Evolutionary conservation across 2,113 vertebrate genomes (phyloP), one percentile per base, ranked within the genome.

Genomic region (Pelodiscus sinensis): DNA sequence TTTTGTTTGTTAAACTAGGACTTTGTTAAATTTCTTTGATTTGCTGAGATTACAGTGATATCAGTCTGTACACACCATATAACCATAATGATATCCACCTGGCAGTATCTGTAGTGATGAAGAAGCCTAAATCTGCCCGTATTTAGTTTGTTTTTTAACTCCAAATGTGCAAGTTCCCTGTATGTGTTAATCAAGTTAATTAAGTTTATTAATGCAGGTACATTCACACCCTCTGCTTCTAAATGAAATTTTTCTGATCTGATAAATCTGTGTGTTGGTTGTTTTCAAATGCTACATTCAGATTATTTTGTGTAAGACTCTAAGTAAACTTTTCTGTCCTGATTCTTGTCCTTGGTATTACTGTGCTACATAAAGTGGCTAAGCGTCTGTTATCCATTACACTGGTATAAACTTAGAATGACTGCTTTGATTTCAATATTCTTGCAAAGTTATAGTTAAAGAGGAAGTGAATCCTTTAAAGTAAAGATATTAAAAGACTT

Each of bases 21-120:
- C 77, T 91, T 58, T 75, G 60, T 88, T 57, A 81, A 89, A 29
- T 82, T n/a, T 75, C 93, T 92, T 80, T 79, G 57, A 93, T 13
- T 51, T 94, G 90, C 86, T 91, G 44, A 93, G 92, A 92, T 51
- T 82, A 82, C 91, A 94, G 82, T 25, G 80, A 56, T 50, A 77
- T 44, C 22, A 77, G 5, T 38, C 80, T 25, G 55, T 52, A 77
- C 13, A 11, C 73, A 56, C 55, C 92, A 56, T 1, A 2, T 31
- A 89, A 68, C 31, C 24, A 18, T 78, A 96, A 85, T 58, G 93
- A 88, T 78, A 85, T 35, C 92, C 89, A 95, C 88, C 88, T 95
- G 84, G 58, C 77, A 84, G 65, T 35, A n/a, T 19, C 1, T 71
- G 16, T 38, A 27, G 58, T 35, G 79, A 18, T 55, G 80, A 29